phyloP scores from a whole-genome alignment of 2,113 vertebrate genomes.

The Himantopus leucocephalus region DNA sequence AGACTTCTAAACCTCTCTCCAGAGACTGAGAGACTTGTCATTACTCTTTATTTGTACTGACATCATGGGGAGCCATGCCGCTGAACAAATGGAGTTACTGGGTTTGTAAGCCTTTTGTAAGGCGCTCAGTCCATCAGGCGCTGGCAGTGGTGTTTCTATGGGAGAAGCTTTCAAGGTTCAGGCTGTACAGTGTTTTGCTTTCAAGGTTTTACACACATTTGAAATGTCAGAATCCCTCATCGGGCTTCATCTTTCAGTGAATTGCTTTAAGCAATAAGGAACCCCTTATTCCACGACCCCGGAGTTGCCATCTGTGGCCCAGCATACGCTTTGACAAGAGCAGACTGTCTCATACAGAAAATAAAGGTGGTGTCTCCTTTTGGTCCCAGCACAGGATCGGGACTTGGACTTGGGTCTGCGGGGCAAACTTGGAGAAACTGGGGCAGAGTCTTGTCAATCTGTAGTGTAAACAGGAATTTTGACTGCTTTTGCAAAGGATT shows the following conservation, averaged over 20 bases:
- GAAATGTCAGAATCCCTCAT: not conserved
- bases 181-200: not conserved
- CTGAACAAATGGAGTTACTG: not conserved
- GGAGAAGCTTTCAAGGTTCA: not conserved
- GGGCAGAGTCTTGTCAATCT: not conserved
- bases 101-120: not conserved
- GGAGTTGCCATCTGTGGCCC: not conserved
- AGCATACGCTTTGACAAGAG: not conserved
- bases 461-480: not conserved
- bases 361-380: not conserved
- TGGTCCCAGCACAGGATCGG: not conserved
- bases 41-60: not conserved
- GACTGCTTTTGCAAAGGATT: not conserved
- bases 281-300: not conserved
- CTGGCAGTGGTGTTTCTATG: not conserved
- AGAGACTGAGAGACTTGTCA: not conserved
- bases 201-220: not conserved
- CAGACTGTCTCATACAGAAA: not conserved
- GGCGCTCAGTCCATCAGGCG: not conserved
- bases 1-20: not conserved
- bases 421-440: not conserved
- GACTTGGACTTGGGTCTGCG: not conserved
- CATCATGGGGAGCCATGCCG: not conserved
- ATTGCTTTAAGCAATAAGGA: not conserved
- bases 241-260: not conserved